Evolutionary conservation across 2,113 vertebrate species (phyloP).

Genomic region (Dinomys branickii): DNA sequence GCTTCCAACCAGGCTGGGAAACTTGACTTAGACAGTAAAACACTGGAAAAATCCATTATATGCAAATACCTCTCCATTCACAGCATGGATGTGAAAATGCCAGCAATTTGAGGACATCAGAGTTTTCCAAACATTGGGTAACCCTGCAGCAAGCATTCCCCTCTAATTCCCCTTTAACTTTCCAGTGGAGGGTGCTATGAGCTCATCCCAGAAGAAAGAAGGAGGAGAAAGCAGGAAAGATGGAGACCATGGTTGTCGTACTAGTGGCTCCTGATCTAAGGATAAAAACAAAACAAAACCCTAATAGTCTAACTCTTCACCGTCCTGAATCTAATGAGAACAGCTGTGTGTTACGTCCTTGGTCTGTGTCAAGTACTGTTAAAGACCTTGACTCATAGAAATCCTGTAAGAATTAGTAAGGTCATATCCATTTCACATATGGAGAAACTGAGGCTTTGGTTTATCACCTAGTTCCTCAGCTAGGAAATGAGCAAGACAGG

Average conservation of each 20-base stretch:
- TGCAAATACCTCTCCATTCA: not conserved
- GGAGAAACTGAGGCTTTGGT: not conserved
- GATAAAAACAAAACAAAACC: not conserved
- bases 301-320: too few species aligned
- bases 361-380: not conserved
- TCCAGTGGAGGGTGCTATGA: not conserved
- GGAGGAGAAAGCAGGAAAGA: not conserved
- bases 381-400: not conserved
- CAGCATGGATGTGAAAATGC: not conserved
- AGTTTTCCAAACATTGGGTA: not conserved
- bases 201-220: not conserved
- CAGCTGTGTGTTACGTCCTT: too few species aligned
- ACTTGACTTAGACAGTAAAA: not conserved
- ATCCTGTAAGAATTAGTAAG: not conserved
- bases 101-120: not conserved
- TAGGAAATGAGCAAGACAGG: not conserved
- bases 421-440: not conserved
- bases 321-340: not conserved
- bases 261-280: not conserved
- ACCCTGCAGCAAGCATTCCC: accelerated
- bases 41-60: not conserved
- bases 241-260: not conserved
- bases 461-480: not conserved
- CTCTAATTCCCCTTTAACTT: not conserved
- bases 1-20: not conserved